Conservation (phyloP, 2,113 vertebrate genomes). For the Fregetta grallaria region DNA sequence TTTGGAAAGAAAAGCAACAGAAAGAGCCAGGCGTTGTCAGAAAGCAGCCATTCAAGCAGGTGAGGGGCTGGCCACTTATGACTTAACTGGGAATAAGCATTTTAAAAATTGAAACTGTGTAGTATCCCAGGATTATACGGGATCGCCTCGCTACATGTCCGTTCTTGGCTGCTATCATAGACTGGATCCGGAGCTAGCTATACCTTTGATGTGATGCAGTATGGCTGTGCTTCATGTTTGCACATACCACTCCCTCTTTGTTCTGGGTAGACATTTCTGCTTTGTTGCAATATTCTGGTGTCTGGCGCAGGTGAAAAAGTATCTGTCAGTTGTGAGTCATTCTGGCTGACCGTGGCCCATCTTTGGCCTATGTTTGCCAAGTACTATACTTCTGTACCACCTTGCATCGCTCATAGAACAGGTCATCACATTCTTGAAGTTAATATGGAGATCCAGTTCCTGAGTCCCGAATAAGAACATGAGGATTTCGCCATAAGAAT, state of each 20-base stretch:
- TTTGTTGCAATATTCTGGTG: neutral
- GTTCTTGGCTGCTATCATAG: neutral
- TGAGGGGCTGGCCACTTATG: neutral
- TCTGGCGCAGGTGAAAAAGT: neutral
- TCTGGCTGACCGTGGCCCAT: neutral
- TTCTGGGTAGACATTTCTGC: neutral
- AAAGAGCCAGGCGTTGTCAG: neutral
- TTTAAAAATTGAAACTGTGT: neutral
- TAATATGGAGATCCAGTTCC: rapidly evolving
- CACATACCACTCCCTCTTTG: neutral
- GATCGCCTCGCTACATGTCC: neutral
- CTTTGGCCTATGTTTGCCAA: neutral
- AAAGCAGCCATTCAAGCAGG: neutral
- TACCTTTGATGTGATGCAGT: neutral
- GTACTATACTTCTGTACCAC: neutral
- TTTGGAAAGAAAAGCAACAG: neutral
- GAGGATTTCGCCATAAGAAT: neutral
- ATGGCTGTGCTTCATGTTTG: neutral
- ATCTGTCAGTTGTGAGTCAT: neutral
- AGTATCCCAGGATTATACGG: neutral
- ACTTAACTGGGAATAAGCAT: neutral
- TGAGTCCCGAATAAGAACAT: neutral
- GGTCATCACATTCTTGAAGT: neutral
- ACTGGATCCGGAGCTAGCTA: rapidly evolving
- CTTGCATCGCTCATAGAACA: neutral